Percentiles rank a stretch among this genome's conserved stretches.
Conservation (phyloP, 2,113 vertebrate species). For the Boleophthalmus pectinirostris region DNA sequence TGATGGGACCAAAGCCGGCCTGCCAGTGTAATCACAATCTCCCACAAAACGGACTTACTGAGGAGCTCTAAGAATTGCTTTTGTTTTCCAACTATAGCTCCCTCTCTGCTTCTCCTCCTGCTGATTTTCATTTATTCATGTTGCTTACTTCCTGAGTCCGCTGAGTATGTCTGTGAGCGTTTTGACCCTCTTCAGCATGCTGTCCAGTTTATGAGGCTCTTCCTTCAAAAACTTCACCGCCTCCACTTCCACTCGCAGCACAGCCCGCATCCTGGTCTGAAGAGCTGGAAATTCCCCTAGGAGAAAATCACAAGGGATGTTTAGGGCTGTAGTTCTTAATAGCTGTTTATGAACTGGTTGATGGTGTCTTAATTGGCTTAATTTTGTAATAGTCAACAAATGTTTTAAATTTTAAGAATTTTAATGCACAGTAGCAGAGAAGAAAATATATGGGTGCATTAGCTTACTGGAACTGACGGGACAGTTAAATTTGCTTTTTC, state of each 20-base stretch:
- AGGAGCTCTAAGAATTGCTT: slow-evolving; percentile 25
- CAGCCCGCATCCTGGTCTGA: slow-evolving; percentile 89
- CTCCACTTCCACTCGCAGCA: slow-evolving; percentile 93
- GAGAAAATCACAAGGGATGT: not conserved
- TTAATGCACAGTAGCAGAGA: too few species aligned
- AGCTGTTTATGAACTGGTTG: too few species aligned
- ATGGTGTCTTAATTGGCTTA: too few species aligned
- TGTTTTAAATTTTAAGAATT: too few species aligned
- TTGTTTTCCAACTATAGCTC: slow-evolving; percentile 43
- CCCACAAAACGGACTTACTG: slow-evolving; percentile 30
- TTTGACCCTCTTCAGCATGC: slow-evolving; percentile 90
- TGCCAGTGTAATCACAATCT: slow-evolving; percentile 53
- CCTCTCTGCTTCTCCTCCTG: slow-evolving; percentile 7
- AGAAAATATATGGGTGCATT: too few species aligned
- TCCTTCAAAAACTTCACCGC: slow-evolving; percentile 96
- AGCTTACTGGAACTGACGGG: too few species aligned
- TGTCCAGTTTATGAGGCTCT: slow-evolving; percentile 95
- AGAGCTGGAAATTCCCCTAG: slow-evolving; percentile 90
- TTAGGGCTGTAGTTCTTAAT: not conserved
- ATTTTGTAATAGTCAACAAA: too few species aligned
- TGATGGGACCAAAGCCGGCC: slow-evolving; percentile 38
- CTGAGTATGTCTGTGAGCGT: slow-evolving; percentile 88
- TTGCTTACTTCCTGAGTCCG: slow-evolving; percentile 84
- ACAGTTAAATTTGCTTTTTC: too few species aligned
- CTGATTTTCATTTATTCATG: slow-evolving; percentile 9